A percentile compares a stretch with the other conserved stretches of the same genome.
phyloP scores from a whole-genome alignment of 2,113 vertebrate genomes.

The Syrmaticus mikado region DNA sequence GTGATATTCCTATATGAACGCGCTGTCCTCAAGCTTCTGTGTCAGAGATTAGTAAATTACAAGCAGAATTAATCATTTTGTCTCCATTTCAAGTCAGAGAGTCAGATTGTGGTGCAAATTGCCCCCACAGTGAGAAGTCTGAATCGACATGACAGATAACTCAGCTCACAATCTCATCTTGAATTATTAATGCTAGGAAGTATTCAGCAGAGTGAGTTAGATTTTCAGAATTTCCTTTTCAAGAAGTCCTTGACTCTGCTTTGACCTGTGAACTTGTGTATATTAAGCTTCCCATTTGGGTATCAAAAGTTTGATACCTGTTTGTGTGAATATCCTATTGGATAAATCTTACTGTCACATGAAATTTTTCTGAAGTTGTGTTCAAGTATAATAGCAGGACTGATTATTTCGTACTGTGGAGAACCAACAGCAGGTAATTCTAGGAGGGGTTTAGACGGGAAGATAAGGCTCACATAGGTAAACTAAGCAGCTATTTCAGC shows the following conservation, averaged over 20 bases:
- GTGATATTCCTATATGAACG: not conserved
- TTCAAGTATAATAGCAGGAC: not conserved
- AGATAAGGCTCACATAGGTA: not conserved
- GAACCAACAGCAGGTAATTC: not conserved
- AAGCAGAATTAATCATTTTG: not conserved
- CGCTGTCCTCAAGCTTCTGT: not conserved
- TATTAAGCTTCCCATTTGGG: not conserved
- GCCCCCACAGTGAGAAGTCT: not conserved
- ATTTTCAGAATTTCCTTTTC: not conserved
- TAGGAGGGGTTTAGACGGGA: not conserved
- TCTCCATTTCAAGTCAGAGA: not conserved
- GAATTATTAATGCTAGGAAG: slow-evolving; percentile 21
- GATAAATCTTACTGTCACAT: not conserved
- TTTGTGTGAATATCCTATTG: not conserved
- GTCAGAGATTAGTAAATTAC: not conserved
- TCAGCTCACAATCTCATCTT: not conserved
- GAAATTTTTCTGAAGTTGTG: not conserved
- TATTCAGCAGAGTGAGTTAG: not conserved
- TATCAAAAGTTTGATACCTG: not conserved
- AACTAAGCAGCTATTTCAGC: not conserved
- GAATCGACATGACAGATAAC: not conserved
- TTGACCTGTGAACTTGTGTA: not conserved
- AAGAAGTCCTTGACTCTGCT: not conserved
- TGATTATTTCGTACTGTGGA: not conserved
- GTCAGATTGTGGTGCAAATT: not conserved